These are phyloP conservation scores for Euphydryas editha DNA, from an alignment of 2,888 invertebrate species.

Conservation along the genomic window DNA sequence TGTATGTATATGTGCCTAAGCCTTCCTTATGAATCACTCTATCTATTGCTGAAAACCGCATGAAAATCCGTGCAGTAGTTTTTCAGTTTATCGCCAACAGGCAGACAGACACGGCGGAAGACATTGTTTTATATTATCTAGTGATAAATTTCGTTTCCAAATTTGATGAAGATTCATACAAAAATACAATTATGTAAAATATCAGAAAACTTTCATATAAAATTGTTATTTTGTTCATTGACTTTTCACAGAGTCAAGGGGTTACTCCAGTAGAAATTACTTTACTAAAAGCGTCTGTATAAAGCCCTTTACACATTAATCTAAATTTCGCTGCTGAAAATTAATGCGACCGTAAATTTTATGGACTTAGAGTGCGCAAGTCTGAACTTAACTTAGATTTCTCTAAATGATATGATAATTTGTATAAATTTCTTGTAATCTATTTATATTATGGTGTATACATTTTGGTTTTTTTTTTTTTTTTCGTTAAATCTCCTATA, in stretches of 20 bases:
- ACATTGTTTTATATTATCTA: no score
- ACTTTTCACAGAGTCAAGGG: background rate
- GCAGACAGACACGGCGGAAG: no score
- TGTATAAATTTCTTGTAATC: conserved; percentile 15
- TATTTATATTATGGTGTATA: conserved; percentile 5
- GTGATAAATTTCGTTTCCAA: no score
- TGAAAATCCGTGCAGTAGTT: no score
- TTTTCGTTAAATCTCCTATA: background rate
- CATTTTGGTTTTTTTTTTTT: no score
- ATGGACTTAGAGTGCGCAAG: conserved; percentile 27
- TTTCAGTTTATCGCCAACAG: no score
- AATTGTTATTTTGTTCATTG: background rate
- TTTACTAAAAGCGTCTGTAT: conserved; percentile 23
- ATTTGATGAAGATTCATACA: no score
- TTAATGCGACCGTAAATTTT: conserved; percentile 38
- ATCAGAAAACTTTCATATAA: no score
- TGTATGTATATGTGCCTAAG: no score
- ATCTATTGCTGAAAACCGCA: no score
- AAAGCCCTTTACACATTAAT: conserved; percentile 37
- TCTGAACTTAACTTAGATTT: conserved; percentile 31
- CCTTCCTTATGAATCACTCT: no score
- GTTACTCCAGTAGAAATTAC: conserved; percentile 17
- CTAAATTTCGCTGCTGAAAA: conserved; percentile 36
- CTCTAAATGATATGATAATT: conserved; percentile 30
- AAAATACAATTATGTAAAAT: no score